Conservation (phyloP, 2,888 invertebrate species). For the Corbicula japonica region DNA sequence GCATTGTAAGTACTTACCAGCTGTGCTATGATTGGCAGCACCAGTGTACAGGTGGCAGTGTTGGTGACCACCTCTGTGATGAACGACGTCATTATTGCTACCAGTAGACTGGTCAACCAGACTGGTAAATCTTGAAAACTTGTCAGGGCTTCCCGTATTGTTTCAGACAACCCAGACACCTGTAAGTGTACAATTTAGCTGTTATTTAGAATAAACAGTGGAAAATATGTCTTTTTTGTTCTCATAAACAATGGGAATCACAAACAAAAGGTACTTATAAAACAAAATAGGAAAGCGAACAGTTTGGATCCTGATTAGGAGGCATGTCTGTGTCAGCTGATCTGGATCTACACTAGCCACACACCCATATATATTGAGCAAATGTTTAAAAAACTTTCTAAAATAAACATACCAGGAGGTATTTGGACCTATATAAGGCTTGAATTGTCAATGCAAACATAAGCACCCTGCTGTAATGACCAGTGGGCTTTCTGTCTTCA, state of each 20-base stretch:
- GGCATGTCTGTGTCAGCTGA: background rate
- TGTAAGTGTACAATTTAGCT: slow-evolving; percentile 22
- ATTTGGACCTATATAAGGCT: too few relatives aligned
- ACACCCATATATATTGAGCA: background rate
- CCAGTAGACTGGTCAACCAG: slow-evolving; percentile 68
- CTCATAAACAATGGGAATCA: too few relatives aligned
- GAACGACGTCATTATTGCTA: slow-evolving; percentile 66
- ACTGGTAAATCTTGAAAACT: slow-evolving; percentile 69
- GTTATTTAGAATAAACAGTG: background rate
- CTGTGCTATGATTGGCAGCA: slow-evolving; percentile 71
- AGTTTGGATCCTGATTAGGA: background rate
- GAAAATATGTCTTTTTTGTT: background rate
- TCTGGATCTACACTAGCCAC: background rate
- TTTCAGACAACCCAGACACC: slow-evolving; percentile 74
- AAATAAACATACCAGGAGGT: too few relatives aligned
- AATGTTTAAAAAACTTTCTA: background rate
- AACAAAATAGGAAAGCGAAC: too few relatives aligned
- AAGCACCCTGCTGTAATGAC: too few relatives aligned
- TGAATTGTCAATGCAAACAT: too few relatives aligned
- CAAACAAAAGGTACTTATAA: too few relatives aligned
- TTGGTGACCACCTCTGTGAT: slow-evolving; percentile 77
- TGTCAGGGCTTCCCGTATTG: slow-evolving; percentile 69
- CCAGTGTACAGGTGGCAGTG: slow-evolving; percentile 72
- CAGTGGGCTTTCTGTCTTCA: too few relatives aligned
- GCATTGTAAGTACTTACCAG: slow-evolving; percentile 68